Percentiles rank a stretch among this genome's conserved stretches.
Conservation (phyloP, 2,797 vertebrate genomes). For the Dromococcyx pavoninus region DNA sequence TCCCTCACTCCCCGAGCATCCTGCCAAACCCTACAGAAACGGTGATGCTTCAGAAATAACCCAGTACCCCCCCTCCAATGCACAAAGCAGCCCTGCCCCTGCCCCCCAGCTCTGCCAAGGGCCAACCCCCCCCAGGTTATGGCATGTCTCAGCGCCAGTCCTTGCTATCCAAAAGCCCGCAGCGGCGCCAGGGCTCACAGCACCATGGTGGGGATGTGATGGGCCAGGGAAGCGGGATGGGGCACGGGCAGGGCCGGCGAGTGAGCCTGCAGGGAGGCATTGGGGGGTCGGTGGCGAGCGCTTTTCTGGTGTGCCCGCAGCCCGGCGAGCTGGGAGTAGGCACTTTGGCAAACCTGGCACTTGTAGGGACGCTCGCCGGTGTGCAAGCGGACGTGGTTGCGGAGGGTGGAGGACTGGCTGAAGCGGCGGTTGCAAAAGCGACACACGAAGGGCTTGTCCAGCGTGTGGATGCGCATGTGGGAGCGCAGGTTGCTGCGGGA, state of each 20-base stretch:
- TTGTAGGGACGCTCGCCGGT: slow-evolving; percentile 97
- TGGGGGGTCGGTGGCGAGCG: slow-evolving; percentile 89
- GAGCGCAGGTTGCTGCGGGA: slow-evolving; percentile 98
- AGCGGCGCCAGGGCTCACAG: slow-evolving; percentile 73
- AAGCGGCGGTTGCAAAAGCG: slow-evolving; percentile 98
- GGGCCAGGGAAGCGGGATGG: slow-evolving; percentile 83
- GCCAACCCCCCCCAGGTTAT: not conserved
- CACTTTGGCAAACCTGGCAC: slow-evolving; percentile 97
- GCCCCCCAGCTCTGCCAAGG: not conserved
- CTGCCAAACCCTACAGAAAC: accelerated
- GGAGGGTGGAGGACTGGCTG: slow-evolving; percentile 96
- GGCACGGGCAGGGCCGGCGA: slow-evolving; percentile 81
- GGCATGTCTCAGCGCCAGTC: not conserved
- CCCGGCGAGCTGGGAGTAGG: slow-evolving; percentile 95
- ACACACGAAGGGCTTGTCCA: slow-evolving; percentile 98
- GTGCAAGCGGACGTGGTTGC: slow-evolving; percentile 96
- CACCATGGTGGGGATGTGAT: slow-evolving; percentile 93
- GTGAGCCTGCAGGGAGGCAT: slow-evolving; percentile 74
- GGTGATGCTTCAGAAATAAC: not conserved
- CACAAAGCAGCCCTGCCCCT: not conserved
- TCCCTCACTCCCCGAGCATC: accelerated
- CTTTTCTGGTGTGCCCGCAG: slow-evolving; percentile 97
- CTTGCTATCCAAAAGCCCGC: not conserved
- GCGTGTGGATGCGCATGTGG: slow-evolving; percentile 99
- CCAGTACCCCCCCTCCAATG: not conserved